Percentiles rank a stretch among this genome's conserved stretches.
phyloP scores from a whole-genome alignment of 2,888 invertebrate genomes.

The Netelia melanura region DNA sequence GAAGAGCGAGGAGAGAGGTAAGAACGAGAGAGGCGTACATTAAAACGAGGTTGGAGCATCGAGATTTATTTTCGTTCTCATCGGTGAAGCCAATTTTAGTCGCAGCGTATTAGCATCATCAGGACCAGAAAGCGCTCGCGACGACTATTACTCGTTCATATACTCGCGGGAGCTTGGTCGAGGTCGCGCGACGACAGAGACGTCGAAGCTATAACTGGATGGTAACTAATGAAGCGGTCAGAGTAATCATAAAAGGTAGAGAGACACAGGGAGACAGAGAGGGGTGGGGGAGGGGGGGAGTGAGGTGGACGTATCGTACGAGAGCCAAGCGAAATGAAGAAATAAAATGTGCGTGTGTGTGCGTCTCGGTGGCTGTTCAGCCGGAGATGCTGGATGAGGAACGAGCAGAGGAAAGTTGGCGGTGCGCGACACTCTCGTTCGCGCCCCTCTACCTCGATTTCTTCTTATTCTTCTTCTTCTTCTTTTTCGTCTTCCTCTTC shows the following conservation, averaged over 20 bases:
- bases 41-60: conserved; percentile 26
- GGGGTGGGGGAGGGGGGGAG: conserved; percentile 36
- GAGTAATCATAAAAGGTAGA: conserved; percentile 70
- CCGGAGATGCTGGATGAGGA: conserved; percentile 62
- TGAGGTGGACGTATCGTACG: conserved; percentile 22
- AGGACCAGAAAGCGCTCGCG: conserved; percentile 21
- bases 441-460: conserved; percentile 67
- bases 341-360: conserved; percentile 78
- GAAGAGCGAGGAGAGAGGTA: neutral
- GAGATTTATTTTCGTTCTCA: conserved; percentile 51
- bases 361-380: conserved; percentile 67
- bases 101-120: conserved; percentile 43
- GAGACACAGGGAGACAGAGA: conserved; percentile 41
- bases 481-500: conserved; percentile 34
- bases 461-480: conserved; percentile 63
- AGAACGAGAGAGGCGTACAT: neutral
- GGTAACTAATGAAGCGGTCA: conserved; percentile 74
- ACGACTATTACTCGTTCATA: conserved; percentile 48
- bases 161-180: conserved; percentile 4
- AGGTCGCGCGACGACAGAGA: conserved; percentile 51
- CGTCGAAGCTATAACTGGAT: conserved; percentile 63
- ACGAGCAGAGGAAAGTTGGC: conserved; percentile 63
- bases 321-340: conserved; percentile 79
- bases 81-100: conserved; percentile 54
- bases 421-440: conserved; percentile 61